phyloP scores from a whole-genome alignment of 2,888 invertebrate genomes.

The Pteria penguin region DNA sequence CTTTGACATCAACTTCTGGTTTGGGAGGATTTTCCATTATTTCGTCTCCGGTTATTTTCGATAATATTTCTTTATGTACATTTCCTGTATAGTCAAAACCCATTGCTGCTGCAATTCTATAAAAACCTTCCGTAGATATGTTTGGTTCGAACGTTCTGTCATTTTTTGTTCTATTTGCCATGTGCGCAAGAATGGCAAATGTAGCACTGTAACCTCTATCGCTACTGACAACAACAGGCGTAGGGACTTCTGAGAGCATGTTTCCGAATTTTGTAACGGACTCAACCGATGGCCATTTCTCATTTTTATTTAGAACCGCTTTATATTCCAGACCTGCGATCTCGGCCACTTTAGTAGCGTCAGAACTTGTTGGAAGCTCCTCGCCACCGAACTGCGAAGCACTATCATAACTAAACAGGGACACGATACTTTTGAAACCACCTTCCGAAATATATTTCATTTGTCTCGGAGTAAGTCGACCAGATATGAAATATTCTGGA shows the following conservation, averaged over 20 bases:
- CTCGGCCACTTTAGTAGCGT: constrained; percentile 57
- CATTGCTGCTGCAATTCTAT: constrained; percentile 63
- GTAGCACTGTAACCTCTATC: constrained; percentile 66
- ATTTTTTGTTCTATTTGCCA: constrained; percentile 64
- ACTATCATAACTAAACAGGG: constrained; percentile 53
- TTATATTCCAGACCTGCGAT: constrained; percentile 61
- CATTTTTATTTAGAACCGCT: constrained; percentile 58
- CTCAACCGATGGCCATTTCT: constrained; percentile 66
- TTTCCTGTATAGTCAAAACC: constrained; percentile 67
- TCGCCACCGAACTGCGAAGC: constrained; percentile 61
- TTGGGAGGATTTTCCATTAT: constrained; percentile 58
- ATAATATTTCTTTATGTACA: constrained; percentile 55
- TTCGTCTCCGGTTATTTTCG: constrained; percentile 67
- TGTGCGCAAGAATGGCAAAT: constrained; percentile 65
- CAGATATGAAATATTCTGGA: constrained; percentile 67
- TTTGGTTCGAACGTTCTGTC: constrained; percentile 60
- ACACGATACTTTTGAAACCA: constrained; percentile 71
- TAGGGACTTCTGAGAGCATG: constrained; percentile 41
- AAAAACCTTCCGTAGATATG: constrained; percentile 64
- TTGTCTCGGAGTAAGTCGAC: constrained; percentile 67
- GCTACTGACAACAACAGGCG: constrained; percentile 64
- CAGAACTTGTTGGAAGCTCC: constrained; percentile 63
- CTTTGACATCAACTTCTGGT: constrained; percentile 61
- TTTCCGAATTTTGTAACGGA: constrained; percentile 61
- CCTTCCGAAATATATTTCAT: constrained; percentile 73